Conservation (phyloP, 1,140 invertebrate genomes). For the Meloidogyne hapla region DNA sequence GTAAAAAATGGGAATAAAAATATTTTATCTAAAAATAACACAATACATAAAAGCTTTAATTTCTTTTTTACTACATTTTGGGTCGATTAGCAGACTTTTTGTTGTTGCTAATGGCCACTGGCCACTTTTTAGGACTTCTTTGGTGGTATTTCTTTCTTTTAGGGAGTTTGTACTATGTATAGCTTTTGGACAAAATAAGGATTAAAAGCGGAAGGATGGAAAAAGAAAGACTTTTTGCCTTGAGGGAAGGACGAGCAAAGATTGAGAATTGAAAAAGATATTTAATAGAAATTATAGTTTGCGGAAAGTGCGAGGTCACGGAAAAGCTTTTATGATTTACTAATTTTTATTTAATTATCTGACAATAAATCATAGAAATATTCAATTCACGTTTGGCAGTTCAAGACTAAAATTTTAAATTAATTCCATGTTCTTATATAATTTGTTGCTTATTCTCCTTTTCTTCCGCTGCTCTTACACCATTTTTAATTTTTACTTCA, state of each 20-base stretch:
- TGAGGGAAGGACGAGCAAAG: not conserved
- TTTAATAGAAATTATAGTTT: not conserved
- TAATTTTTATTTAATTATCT: no score
- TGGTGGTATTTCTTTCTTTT: not conserved
- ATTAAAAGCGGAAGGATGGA: not conserved
- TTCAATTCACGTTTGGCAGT: no score
- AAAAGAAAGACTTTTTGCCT: not conserved
- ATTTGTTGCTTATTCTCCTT: not conserved
- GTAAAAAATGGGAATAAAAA: no score
- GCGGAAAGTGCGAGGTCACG: no score
- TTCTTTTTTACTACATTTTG: not conserved
- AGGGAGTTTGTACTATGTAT: not conserved
- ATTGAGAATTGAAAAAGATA: not conserved
- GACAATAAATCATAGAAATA: no score
- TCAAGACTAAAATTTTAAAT: no score
- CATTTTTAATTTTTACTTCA: conserved; percentile 1
- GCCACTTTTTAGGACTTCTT: not conserved
- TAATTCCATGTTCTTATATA: no score
- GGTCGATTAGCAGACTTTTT: conserved; percentile 2
- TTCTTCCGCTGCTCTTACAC: not conserved
- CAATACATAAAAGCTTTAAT: not conserved
- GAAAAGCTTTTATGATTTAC: no score
- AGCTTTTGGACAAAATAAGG: not conserved
- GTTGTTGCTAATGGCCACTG: not conserved
- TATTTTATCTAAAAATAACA: not conserved